Base-by-base conservation (phyloP, 2,888 invertebrate species). In the Galeruca laticollis region DNA sequence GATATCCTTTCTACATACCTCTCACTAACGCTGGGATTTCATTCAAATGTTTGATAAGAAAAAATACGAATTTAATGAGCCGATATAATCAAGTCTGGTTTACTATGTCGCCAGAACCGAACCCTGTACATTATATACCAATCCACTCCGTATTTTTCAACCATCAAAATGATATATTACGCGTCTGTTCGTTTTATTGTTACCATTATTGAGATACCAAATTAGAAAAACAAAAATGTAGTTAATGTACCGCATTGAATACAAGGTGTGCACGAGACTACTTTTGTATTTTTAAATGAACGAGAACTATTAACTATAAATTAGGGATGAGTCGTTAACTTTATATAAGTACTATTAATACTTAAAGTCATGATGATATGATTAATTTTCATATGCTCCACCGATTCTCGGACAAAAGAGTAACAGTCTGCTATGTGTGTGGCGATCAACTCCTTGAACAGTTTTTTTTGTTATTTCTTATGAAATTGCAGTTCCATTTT, bases 271-370 rank as follows among this genome's bases (percentile, higher is more conserved):
- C 35, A 56, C 31, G 2, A 15, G 4, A 56, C 33, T 33, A 57
- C 56, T 57, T 56, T 57, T 57, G 56, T 57, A 33, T 57, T 57
- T 57, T 2, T 11, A 57, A 57, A 57, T 57, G 35, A 35, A 33
- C 33, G 33, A 33, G 33, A 33, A 26, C 56, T 33, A 56, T 56
- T 56, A 56, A 57, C 31, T 3, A 57, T 80, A 80, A 81, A 82
- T 82, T 78, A 78, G 79, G 79, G 81, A 80, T 80, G 81, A 81
- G 80, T 82, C 79, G 81, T 82, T 82, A 81, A 82, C 82, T 82
- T 80, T 79, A 80, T 83, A 82, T 82, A 82, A 79, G 82, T 82
- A 35, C 15, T 81, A 83, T 83, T 83, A 82, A 82, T 80, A 81
- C 82, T 82, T 82, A 79, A 74, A 79, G 79, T 80, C 81, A 80